Evolutionary conservation across 2,888 invertebrate species (phyloP), one percentile per base, ranked within the genome.

Genomic region (Galerucella calmariensis): DNA sequence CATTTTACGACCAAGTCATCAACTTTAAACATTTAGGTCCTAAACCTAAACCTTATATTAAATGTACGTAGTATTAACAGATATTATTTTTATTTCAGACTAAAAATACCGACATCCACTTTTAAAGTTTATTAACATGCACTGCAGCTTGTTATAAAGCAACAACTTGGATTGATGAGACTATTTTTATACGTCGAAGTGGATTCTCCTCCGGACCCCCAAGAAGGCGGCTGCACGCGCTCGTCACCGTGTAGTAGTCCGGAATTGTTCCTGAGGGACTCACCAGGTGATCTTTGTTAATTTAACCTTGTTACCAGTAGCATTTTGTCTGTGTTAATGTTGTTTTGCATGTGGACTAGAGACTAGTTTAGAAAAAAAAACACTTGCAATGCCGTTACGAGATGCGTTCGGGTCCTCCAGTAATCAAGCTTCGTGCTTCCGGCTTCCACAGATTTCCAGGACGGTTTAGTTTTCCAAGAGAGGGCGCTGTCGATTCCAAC

Each of bases 381-480:
- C 67, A 67, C 74, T 78, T 79, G 79, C 78, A 74, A 81, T 85
- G 84, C 84, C 82, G 81, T 78, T 81, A 81, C 85, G 86, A 84
- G 81, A 86, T 86, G 86, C 86, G 86, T 81, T 84, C 86, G 82
- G 86, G 86, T 83, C 85, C 85, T 83, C 85, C 85, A 81, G 81
- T 82, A 82, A 80, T 83, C 79, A 82, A 82, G 81, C 81, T 75
- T 65, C 77, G 73, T 24, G 73, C 73, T 56, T 59, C 77, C 20
- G 67, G 84, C 76, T 84, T 79, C 62, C 76, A 74, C 67, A 78
- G 73, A 69, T 77, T 77, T 72, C 79, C 75, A 69, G 79, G 75
- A 72, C 78, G 59, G 41, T 16, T 69, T 69, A 58, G 35, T 53
- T 65, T 72, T 46, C 76, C 77, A 58, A 68, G 65, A 56, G 59